Percentiles rank a stretch among this genome's conserved stretches.
Conservation (phyloP, 2,797 vertebrate species). For the Galagoides demidoff region DNA sequence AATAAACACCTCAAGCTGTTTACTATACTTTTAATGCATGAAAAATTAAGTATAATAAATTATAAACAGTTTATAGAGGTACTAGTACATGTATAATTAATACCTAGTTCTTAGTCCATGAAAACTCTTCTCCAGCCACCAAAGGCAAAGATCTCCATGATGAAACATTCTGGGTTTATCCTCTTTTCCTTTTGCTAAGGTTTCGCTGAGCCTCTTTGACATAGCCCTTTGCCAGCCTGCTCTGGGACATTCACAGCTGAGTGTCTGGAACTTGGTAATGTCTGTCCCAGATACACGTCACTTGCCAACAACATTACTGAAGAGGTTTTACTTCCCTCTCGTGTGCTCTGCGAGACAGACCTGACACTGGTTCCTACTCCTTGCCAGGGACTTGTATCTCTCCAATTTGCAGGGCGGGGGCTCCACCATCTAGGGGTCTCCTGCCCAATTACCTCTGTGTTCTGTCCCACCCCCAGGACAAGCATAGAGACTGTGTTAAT, state of each 20-base stretch:
- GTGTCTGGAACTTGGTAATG: neutral
- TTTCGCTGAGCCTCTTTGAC: neutral
- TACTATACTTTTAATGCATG: neutral
- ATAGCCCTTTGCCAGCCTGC: neutral
- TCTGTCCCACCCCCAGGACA: neutral
- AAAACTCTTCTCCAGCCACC: neutral
- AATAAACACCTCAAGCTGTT: neutral
- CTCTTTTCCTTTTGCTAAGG: neutral
- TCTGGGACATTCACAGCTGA: neutral
- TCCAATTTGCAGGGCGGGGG: neutral
- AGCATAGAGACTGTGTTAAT: neutral
- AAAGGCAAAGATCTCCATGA: neutral
- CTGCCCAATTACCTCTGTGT: neutral
- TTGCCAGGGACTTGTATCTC: neutral
- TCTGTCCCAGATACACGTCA: neutral
- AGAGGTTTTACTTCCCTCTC: neutral
- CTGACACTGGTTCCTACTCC: neutral
- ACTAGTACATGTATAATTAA: neutral
- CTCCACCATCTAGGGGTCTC: neutral
- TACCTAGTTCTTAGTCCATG: neutral
- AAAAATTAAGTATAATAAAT: constrained; percentile 40
- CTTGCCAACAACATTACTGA: neutral
- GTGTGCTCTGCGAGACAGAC: neutral
- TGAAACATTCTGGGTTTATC: neutral
- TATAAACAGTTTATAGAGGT: neutral